Evolutionary conservation across 2,888 invertebrate genomes (phyloP), one percentile per base, ranked within the genome.

Genomic region (Limenitis camilla): DNA sequence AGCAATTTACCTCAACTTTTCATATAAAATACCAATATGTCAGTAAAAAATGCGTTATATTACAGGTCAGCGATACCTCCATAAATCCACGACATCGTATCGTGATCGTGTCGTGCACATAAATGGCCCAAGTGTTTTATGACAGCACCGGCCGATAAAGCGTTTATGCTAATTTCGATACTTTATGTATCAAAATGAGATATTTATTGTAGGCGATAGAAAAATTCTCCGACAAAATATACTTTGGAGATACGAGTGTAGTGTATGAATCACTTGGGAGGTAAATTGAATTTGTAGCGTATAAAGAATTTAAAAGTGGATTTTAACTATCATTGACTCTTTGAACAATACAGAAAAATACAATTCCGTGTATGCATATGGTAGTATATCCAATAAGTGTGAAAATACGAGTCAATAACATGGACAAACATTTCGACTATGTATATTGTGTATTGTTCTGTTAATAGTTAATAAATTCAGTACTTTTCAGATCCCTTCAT

Each of bases 151-250:
- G 53, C 60, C 70, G 65, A 69, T 72, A 71, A 71, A 70, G 65
- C 65, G 72, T 71, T 73, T 72, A 74, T 74, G 72, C 69, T 71
- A 73, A 74, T 72, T 68, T 62, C 50, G 52, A 60, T 60, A 68
- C 65, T 72, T 72, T 69, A 72, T 71, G 71, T 70, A 67, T 67
- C 61, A 64, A 67, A 66, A 67, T 67, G 53, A 57, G 49, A 63
- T 67, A 71, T 70, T 72, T 72, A 72, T 72, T 61, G 3, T 19
- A 63, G 59, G 39, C 55, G 55, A 57, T 60, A 60, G 56, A 56
- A 58, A 63, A 62, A 58, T 59, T 58, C 56, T 47, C 32, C 52
- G 41, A 52, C 36, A 10, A 52, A 52, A 46, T 44, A 36, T 40
- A 54, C 36, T 29, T 39, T 30, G 49, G 41, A 46, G 49, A 49